Percentiles rank a stretch among this genome's conserved stretches.
Evolutionary conservation across 2,113 vertebrate genomes (phyloP).

Genomic region (Lepus americanus): DNA sequence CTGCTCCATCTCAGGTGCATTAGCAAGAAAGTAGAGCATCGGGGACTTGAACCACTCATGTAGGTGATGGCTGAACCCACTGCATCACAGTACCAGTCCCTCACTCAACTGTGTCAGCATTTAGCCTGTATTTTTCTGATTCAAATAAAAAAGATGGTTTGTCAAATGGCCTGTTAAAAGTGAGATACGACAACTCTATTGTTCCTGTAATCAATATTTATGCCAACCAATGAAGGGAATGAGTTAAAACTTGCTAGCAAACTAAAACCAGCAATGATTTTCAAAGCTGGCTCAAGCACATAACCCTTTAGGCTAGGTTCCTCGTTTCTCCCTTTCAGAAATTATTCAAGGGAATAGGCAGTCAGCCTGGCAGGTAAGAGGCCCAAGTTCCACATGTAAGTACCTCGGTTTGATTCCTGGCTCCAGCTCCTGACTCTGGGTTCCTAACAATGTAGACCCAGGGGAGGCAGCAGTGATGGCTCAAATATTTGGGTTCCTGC

Average conservation of each 20-base stretch:
- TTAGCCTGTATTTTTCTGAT: slow-evolving; percentile 23
- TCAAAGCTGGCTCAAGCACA: not conserved
- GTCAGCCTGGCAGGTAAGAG: no score
- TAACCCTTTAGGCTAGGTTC: not conserved
- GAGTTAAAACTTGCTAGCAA: slow-evolving; percentile 34
- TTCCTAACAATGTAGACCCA: no score
- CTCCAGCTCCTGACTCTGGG: no score
- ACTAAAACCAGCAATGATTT: not conserved
- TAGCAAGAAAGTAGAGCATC: no score
- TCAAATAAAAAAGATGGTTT: slow-evolving; percentile 21
- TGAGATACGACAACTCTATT: not conserved
- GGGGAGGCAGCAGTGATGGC: no score
- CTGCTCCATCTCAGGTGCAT: no score
- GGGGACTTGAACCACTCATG: no score
- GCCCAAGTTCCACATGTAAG: no score
- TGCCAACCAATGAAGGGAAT: not conserved
- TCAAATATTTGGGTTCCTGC: no score
- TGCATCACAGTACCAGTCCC: not conserved
- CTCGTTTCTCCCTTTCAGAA: not conserved
- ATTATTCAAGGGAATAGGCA: no score
- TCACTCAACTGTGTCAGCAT: slow-evolving; percentile 3
- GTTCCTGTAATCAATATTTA: not conserved
- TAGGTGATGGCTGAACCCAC: no score
- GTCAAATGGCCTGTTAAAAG: not conserved
- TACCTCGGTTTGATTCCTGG: no score